Evolutionary conservation across 2,888 invertebrate genomes (phyloP).

Genomic region (Acanthopleura granulata): DNA sequence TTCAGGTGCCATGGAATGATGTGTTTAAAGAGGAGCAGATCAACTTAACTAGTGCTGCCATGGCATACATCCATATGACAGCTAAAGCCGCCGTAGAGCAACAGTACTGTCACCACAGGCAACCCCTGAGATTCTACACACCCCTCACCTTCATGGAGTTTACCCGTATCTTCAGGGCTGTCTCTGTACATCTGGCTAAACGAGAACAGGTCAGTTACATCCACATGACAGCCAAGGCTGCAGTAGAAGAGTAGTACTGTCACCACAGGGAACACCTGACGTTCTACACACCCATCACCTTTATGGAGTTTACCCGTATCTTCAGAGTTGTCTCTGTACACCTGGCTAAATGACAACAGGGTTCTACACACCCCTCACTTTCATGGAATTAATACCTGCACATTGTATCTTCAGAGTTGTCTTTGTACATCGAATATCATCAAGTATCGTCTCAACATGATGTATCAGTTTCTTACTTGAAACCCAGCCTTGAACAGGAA

Average conservation of each 20-base stretch:
- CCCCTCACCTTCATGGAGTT: constrained; percentile 65
- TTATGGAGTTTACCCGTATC: constrained; percentile 64
- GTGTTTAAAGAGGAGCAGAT: constrained; percentile 52
- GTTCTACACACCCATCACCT: constrained; percentile 63
- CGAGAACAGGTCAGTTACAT: constrained; percentile 64
- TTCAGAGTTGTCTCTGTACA: too few relatives aligned
- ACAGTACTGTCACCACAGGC: constrained; percentile 60
- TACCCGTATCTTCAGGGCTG: constrained; percentile 62
- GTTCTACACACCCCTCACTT: constrained; percentile 63
- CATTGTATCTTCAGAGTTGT: too few relatives aligned
- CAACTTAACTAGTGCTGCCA: constrained; percentile 54
- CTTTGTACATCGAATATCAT: too few relatives aligned
- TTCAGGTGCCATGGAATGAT: constrained; percentile 59
- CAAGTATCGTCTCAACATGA: too few relatives aligned
- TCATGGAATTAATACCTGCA: constrained; percentile 51
- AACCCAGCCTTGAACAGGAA: too few relatives aligned
- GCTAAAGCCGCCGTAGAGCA: constrained; percentile 56
- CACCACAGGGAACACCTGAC: constrained; percentile 49
- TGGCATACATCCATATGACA: constrained; percentile 66
- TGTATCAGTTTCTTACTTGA: too few relatives aligned
- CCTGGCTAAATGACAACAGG: too few relatives aligned
- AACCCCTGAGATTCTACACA: constrained; percentile 58
- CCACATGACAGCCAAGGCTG: constrained; percentile 57
- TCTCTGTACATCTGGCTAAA: constrained; percentile 56
- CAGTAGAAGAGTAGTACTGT: constrained; percentile 53